A percentile compares a stretch with the other conserved stretches of the same genome.
Evolutionary conservation across 92 coral and sea anemone genomes (phyloP).

Genomic region (Parazoanthus swiftii): DNA sequence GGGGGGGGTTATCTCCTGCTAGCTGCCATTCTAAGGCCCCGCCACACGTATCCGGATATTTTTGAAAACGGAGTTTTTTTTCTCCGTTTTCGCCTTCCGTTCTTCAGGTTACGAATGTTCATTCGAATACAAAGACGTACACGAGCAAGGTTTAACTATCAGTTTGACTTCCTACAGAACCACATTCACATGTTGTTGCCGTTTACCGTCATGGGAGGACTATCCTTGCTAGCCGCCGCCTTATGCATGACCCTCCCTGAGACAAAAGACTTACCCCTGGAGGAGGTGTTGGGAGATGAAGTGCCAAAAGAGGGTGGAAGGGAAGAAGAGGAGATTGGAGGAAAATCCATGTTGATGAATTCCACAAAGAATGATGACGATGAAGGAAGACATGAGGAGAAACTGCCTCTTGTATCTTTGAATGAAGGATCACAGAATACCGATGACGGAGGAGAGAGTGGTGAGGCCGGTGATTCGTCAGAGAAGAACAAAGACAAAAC

Average conservation of each 20-base stretch:
- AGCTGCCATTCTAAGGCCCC: too few species aligned
- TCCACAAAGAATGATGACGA: background rate
- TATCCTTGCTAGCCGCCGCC: constrained; percentile 38
- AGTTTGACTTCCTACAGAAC: constrained; percentile 3
- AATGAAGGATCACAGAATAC: background rate
- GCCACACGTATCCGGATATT: too few species aligned
- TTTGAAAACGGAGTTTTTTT: too few species aligned
- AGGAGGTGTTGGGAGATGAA: constrained; percentile 29
- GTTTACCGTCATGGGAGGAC: constrained; percentile 36
- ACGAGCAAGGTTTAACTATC: background rate
- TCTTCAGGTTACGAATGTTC: background rate
- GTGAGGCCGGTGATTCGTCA: too few species aligned
- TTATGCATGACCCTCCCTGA: constrained; percentile 48
- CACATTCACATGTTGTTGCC: constrained; percentile 47
- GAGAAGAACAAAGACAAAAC: background rate
- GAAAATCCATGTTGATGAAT: background rate
- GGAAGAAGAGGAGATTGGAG: background rate
- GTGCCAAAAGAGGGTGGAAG: background rate
- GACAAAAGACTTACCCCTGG: constrained; percentile 46
- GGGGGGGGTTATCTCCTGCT: too few species aligned
- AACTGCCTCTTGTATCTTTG: background rate
- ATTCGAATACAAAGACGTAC: too few species aligned
- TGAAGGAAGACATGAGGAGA: background rate
- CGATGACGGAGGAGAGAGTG: background rate
- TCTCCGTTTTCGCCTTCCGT: too few species aligned